phyloP scores from a whole-genome alignment of 2,797 vertebrate species.

The Monodelphis domestica region DNA sequence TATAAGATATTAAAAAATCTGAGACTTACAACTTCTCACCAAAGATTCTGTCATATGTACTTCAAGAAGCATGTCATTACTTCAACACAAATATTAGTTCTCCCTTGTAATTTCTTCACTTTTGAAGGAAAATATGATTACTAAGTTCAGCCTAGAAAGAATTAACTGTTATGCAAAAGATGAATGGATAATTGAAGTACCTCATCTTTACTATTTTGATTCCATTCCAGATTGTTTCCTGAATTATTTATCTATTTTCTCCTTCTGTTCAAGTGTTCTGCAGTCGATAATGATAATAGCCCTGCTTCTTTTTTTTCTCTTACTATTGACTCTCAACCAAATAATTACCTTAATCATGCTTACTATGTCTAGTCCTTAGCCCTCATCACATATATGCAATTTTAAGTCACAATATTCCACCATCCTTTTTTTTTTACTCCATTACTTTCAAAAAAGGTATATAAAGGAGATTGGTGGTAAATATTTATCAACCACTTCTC shows the following conservation, averaged over 20 bases:
- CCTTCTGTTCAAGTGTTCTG: not conserved
- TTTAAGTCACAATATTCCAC: not conserved
- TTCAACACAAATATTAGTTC: not conserved
- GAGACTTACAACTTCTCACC: not conserved
- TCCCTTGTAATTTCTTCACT: not conserved
- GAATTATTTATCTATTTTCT: not conserved
- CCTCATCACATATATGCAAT: not conserved
- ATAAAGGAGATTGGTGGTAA: not conserved
- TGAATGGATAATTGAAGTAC: not conserved
- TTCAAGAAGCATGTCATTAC: too few species aligned
- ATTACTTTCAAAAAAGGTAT: not conserved
- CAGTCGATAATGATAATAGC: not conserved
- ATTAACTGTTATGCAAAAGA: not conserved
- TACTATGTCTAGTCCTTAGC: not conserved
- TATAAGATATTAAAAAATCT: not conserved
- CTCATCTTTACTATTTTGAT: not conserved
- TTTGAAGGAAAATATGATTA: not conserved
- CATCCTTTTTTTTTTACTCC: not conserved
- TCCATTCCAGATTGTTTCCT: not conserved
- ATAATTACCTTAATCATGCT: not conserved
- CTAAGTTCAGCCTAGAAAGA: not conserved
- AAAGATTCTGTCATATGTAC: not conserved
- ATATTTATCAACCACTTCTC: not conserved
- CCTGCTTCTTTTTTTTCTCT: not conserved
- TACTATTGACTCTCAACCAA: not conserved